Conservation (phyloP, 30 jellyfish, hydroid and myxozoan species). For the Aurelia coerulea region DNA sequence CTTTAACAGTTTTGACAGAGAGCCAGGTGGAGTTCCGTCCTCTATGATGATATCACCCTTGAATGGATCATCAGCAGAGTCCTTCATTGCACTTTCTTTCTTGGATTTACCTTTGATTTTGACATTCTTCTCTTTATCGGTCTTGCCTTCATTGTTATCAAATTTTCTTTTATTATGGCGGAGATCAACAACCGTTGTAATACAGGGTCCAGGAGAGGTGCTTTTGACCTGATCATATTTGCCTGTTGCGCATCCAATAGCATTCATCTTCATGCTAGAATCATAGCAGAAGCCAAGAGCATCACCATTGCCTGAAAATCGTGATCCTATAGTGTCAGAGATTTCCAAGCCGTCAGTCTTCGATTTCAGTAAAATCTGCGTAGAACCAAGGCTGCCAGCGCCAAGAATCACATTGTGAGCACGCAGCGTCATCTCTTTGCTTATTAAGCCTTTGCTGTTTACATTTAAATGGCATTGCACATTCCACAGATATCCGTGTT, state of each 20-base stretch:
- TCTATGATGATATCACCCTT: constrained; percentile 37
- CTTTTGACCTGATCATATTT: not conserved
- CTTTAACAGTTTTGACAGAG: too few relatives aligned
- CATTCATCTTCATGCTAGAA: constrained; percentile 2
- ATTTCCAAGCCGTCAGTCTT: constrained; percentile 39
- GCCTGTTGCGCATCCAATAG: constrained; percentile 23
- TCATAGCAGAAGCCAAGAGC: constrained; percentile 38
- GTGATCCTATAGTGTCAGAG: constrained; percentile 26
- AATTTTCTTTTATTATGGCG: not conserved
- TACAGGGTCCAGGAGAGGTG: constrained; percentile 48
- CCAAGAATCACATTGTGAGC: constrained; percentile 50
- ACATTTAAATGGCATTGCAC: constrained; percentile 15
- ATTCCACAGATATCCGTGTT: constrained; percentile 11
- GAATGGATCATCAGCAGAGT: not conserved
- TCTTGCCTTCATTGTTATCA: too few relatives aligned
- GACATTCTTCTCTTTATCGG: too few relatives aligned
- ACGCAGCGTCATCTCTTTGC: constrained; percentile 12
- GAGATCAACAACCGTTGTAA: constrained; percentile 48
- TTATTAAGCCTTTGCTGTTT: constrained; percentile 5
- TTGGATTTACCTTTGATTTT: too few relatives aligned
- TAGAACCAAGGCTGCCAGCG: constrained; percentile 59
- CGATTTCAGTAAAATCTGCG: constrained; percentile 48
- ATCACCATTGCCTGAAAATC: constrained; percentile 66
- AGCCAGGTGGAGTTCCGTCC: constrained; percentile 58
- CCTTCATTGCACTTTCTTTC: too few relatives aligned